Evolutionary conservation across 2,888 invertebrate genomes (phyloP).

Genomic region (Eumerus sabulonum): DNA sequence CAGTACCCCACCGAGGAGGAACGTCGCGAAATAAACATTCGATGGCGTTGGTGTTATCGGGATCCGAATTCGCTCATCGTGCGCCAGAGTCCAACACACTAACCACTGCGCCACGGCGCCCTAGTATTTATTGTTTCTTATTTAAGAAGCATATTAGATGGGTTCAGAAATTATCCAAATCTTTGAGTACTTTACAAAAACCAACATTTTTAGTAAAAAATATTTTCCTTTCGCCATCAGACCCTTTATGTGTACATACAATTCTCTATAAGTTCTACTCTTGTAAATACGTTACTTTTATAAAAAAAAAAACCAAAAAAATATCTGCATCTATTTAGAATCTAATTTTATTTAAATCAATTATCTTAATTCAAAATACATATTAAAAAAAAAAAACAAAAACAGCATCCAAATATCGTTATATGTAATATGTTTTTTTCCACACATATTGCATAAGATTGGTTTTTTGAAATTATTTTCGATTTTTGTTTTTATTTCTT

Average conservation of each 20-base stretch:
- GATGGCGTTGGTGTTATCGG: too few species aligned
- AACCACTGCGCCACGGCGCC: too few species aligned
- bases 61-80: too few species aligned
- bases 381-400: constrained; percentile 43
- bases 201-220: not conserved
- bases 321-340: constrained; percentile 36
- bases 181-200: not conserved
- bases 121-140: too few species aligned
- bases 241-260: constrained; percentile 32
- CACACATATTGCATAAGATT: constrained; percentile 52
- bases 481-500: constrained; percentile 19
- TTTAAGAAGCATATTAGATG: too few species aligned
- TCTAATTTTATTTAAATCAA: constrained; percentile 25
- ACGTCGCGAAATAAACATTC: too few species aligned
- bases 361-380: constrained; percentile 37
- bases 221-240: constrained; percentile 49
- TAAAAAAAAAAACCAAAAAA: constrained; percentile 1
- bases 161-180: too few species aligned
- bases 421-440: constrained; percentile 55
- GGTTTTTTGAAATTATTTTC: constrained; percentile 26
- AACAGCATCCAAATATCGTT: constrained; percentile 46
- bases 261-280: constrained; percentile 29
- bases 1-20: too few species aligned
- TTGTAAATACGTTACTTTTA: constrained; percentile 55
- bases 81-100: too few species aligned